Evolutionary conservation across 2,888 invertebrate species (phyloP), one percentile per base, ranked within the genome.

Genomic region (Brenthis hecate): DNA sequence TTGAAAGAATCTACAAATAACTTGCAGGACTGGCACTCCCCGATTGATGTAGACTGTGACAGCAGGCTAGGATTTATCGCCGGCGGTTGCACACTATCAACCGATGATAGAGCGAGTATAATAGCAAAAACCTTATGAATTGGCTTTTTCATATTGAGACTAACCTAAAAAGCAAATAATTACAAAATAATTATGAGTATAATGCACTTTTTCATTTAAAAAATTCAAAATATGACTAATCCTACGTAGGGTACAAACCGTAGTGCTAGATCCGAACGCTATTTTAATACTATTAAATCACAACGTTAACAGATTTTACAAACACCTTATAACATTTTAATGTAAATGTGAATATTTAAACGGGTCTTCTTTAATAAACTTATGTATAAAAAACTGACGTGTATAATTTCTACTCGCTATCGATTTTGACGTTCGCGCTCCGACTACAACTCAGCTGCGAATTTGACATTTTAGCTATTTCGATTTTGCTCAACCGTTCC

Each of bases 1-100:
- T 95, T 94, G 79, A 98, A 97, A 1, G 97, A 97, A 47, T 95
- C 94, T 3, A 95, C 94, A 65, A 97, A 94, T 74, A 94, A 83
- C 81, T 94, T 95, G 83, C 98, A 98, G 0, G 96, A 95, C 78
- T 95, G 95, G 86, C 97, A 98, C 6, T 96, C 96, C 13, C 97
- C 96, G 61, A 96, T 85, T 74, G 86, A 92, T 47, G 92, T 91
- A 13, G 93, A 82, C 72, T 82, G 85, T 13, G 80, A 83, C 53
- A 91, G 72, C 55, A 88, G 75, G 51, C 76, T 78, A 48, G 88
- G 83, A 68, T 88, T 84, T 1, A 90, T 74, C 1, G 78, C 72
- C 3, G 85, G 82, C 4, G 85, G 83, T 69, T 85, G 83, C 2
- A 83, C 72, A 57, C 80, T 76, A 67, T 84, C 72, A 64, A 80